Evolutionary conservation across 2,888 invertebrate species (phyloP), one percentile per base, ranked within the genome.

Genomic region (Rhyacophila evoluta): DNA sequence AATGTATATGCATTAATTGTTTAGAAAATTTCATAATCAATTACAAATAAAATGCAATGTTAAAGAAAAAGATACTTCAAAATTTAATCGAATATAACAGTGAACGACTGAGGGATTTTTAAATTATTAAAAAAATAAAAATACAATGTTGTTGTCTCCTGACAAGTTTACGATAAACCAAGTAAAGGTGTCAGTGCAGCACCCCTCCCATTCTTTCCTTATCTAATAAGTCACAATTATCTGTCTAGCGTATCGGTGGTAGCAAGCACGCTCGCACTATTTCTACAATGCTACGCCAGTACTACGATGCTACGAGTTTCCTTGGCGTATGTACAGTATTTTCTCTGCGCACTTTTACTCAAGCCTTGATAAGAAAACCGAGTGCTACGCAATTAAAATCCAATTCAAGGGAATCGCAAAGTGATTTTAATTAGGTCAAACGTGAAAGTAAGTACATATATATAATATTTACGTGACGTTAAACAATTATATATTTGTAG

Each of bases 161-260:
- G 25, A 55, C 10, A 55, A 10, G 55, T 55, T 10, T 12, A 55
- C 55, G 15, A 55, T 55, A 55, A 55, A 55, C 1, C 55, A 55
- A 55, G 55, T 3, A 8, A 10, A 55, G 55, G 25, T 55, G 55
- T 55, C 55, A 55, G 55, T 55, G 55, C 55, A 55, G 55, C 10
- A 55, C 55, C 19, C 55, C 55, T 55, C 55, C 25, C 55, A 25
- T 19, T 10, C 25, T 55, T 55, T 55, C 55, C 55, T 55, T 55
- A 55, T 55, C 55, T 55, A 55, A 55, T 55, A 55, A 55, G 55
- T 55, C 55, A 55, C 55, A 55, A 55, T 55, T 55, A 55, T 55
- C 55, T 55, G 55, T 55, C 55, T 55, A 15, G 25, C 19, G 25
- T 55, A 55, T 55, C 55, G 55, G 55, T 55, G 19, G 55, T 55